Percentiles rank a stretch among this genome's conserved stretches.
phyloP scores from a whole-genome alignment of 2,888 invertebrate species.

The Helicoverpa assulta region DNA sequence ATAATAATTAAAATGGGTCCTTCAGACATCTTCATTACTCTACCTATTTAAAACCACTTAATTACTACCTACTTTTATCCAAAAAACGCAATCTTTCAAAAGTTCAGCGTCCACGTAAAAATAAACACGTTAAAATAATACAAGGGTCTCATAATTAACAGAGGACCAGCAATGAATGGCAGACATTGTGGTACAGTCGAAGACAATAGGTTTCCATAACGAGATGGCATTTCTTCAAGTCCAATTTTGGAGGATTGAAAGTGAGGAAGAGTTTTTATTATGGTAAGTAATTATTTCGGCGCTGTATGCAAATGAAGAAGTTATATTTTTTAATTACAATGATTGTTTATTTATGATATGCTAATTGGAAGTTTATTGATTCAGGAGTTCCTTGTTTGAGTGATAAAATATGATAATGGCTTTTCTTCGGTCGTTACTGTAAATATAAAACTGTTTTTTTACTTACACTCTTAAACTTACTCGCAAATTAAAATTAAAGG shows the following conservation, averaged over 20 bases:
- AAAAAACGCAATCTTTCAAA: constrained; percentile 46
- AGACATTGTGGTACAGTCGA: constrained; percentile 55
- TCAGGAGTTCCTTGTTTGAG: background rate
- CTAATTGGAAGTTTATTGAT: background rate
- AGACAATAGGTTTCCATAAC: constrained; percentile 52
- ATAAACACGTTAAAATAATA: constrained; percentile 24
- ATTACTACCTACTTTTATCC: constrained; percentile 7
- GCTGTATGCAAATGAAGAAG: constrained; percentile 18
- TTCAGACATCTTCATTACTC: background rate
- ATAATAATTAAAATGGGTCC: background rate
- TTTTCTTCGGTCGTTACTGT: too few relatives aligned
- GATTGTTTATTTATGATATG: constrained; percentile 6
- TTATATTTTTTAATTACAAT: background rate
- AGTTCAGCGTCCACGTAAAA: constrained; percentile 35
- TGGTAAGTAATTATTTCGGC: constrained; percentile 57
- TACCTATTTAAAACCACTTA: background rate
- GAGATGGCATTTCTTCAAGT: constrained; percentile 54
- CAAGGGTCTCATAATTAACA: constrained; percentile 54
- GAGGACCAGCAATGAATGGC: constrained; percentile 49
- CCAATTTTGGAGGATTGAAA: constrained; percentile 48
- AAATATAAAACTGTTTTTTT: too few relatives aligned
- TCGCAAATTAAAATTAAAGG: too few relatives aligned
- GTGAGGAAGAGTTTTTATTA: constrained; percentile 47
- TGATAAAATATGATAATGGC: too few relatives aligned
- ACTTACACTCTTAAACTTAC: too few relatives aligned